phyloP scores from a whole-genome alignment of 2,797 vertebrate species.

The Poeciliopsis presidionis region DNA sequence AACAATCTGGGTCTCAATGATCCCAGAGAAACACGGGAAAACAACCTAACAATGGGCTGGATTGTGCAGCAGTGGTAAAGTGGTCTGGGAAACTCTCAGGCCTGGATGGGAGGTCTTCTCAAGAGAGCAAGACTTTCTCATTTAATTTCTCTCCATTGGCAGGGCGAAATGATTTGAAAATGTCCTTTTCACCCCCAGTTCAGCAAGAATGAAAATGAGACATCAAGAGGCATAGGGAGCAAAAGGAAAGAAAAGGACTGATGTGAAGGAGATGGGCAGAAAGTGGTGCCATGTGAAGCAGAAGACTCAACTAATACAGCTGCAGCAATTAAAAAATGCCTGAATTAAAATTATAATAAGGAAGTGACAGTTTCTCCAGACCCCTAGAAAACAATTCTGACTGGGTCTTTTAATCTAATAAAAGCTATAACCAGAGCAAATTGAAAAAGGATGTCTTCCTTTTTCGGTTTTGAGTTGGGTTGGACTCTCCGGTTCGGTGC shows the following conservation, averaged over 20 bases:
- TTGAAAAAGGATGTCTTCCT: conserved; percentile 52
- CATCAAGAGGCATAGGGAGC: conserved; percentile 13
- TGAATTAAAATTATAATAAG: conserved; percentile 78
- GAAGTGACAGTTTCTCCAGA: conserved; percentile 72
- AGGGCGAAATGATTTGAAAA: conserved; percentile 56
- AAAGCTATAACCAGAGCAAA: conserved; percentile 63
- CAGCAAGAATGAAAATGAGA: conserved; percentile 31
- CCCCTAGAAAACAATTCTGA: conserved; percentile 54
- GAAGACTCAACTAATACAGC: conserved; percentile 63
- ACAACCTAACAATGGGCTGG: conserved; percentile 66
- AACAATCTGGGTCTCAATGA: conserved; percentile 56
- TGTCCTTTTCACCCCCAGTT: conserved; percentile 71
- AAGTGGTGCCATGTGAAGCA: conserved; percentile 19
- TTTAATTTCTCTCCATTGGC: conserved; percentile 41
- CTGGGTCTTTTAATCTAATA: conserved; percentile 69
- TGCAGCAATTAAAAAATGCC: conserved; percentile 78
- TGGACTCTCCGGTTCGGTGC: too few relatives aligned
- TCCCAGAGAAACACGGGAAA: conserved; percentile 52
- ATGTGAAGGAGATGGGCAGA: conserved; percentile 17
- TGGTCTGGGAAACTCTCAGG: conserved; percentile 77
- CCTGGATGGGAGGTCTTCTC: conserved; percentile 71
- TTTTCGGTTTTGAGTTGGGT: too few relatives aligned
- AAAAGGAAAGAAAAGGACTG: neutral
- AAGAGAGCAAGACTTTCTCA: conserved; percentile 50
- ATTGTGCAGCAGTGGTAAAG: conserved; percentile 70